A percentile compares a stretch with the other conserved stretches of the same genome.
Conservation (phyloP, 2,797 vertebrate genomes). For the Emys orbicularis region DNA sequence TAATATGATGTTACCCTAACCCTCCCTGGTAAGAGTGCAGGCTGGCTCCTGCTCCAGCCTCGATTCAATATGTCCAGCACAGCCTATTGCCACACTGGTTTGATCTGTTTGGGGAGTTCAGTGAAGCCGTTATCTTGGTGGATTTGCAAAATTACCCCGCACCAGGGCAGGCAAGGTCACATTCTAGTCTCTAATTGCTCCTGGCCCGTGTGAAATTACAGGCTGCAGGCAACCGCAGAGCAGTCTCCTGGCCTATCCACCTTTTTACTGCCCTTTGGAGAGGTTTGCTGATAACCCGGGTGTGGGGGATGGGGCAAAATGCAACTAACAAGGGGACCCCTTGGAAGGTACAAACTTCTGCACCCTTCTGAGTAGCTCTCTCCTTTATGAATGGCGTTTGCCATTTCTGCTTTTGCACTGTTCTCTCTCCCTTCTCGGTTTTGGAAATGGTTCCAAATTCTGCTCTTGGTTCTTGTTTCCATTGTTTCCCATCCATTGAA, state of each 20-base stretch:
- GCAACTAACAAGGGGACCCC: background rate
- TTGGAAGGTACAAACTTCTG: background rate
- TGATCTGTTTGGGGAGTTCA: background rate
- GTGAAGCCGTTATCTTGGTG: background rate
- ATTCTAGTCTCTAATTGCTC: background rate
- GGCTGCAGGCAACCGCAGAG: no score
- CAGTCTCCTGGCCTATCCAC: background rate
- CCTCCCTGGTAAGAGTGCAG: background rate
- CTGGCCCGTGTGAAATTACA: background rate
- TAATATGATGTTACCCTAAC: background rate
- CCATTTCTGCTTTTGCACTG: background rate
- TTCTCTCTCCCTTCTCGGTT: background rate
- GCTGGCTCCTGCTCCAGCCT: background rate
- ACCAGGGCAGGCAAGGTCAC: background rate
- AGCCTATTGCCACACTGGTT: background rate
- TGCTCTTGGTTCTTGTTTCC: background rate
- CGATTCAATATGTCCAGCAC: background rate
- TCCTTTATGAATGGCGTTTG: background rate
- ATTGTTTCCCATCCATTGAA: background rate
- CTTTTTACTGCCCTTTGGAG: background rate
- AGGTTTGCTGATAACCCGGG: background rate
- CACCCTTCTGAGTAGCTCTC: background rate
- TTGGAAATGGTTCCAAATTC: background rate
- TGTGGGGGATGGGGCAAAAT: background rate
- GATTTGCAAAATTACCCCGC: background rate